Conservation (phyloP, 2,888 invertebrate species). For the Orchestes rusci region DNA sequence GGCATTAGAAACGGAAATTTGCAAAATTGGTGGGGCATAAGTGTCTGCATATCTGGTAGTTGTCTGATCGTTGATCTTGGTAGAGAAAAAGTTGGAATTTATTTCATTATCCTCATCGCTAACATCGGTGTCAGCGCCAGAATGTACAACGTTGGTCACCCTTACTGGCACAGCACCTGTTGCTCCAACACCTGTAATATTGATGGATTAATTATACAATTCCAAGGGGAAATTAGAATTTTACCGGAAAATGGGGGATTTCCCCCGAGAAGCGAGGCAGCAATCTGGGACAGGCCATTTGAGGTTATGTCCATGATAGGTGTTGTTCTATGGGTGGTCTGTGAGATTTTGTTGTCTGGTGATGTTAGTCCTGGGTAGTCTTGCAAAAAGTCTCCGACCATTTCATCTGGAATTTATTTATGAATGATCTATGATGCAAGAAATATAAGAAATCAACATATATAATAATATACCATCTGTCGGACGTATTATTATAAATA, state of each 20-base stretch:
- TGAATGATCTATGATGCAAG: no score
- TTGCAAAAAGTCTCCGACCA: conserved; percentile 27
- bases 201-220: no score
- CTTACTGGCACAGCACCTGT: conserved; percentile 33
- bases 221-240: neutral
- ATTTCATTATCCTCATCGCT: conserved; percentile 50
- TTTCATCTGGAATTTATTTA: conserved; percentile 18
- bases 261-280: conserved; percentile 45
- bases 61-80: conserved; percentile 10
- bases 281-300: conserved; percentile 52
- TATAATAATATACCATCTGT: no score
- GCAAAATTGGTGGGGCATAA: conserved; percentile 37
- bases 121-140: conserved; percentile 52
- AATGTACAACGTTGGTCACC: no score
- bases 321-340: conserved; percentile 23
- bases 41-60: conserved; percentile 23
- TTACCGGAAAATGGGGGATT: conserved; percentile 20
- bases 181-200: conserved; percentile 13
- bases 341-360: conserved; percentile 21
- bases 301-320: conserved; percentile 46
- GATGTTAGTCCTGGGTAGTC: conserved; percentile 19
- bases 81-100: conserved; percentile 5
- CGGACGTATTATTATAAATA: no score
- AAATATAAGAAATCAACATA: no score
- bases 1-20: conserved; percentile 39